Percentiles rank a stretch among this genome's conserved stretches.
These are phyloP conservation scores for Cryptotermes secundus DNA, from an alignment of 1,140 invertebrate genomes.

Conservation along the genomic window DNA sequence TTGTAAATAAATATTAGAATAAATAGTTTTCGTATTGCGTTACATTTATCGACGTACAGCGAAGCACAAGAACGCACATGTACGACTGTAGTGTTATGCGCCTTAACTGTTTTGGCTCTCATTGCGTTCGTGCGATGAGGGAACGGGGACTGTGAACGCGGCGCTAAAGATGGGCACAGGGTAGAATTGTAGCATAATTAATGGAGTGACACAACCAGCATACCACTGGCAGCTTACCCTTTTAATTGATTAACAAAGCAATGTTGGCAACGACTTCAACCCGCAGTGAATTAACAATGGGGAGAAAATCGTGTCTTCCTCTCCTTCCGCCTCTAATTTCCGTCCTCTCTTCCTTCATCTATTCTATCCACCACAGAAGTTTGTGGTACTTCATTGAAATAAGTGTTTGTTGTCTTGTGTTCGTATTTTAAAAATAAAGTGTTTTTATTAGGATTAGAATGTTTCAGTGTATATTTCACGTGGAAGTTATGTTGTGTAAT, in stretches of 20 bases:
- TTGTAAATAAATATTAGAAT: too few relatives aligned
- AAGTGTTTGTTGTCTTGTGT: not conserved
- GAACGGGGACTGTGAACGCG: too few relatives aligned
- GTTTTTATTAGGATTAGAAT: not conserved
- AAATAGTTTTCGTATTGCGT: too few relatives aligned
- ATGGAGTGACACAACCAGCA: not conserved
- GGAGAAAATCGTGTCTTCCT: not conserved
- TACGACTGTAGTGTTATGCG: too few relatives aligned
- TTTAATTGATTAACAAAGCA: slow-evolving; percentile 18
- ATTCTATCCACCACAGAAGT: not conserved
- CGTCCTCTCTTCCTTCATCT: not conserved
- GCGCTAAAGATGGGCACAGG: too few relatives aligned
- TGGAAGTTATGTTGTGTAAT: too few relatives aligned
- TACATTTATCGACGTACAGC: too few relatives aligned
- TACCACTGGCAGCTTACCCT: slow-evolving; percentile 13
- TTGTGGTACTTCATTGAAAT: not conserved
- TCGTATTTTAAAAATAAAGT: not conserved
- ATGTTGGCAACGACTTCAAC: not conserved
- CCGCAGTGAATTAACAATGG: not conserved
- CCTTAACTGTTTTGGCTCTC: too few relatives aligned
- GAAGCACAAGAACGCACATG: too few relatives aligned
- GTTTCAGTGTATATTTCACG: too few relatives aligned
- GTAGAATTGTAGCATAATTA: slow-evolving; percentile 3
- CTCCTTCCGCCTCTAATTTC: not conserved
- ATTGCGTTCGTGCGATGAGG: too few relatives aligned